Evolutionary conservation across 2,888 invertebrate genomes (phyloP).

Genomic region (Macaria liturata): DNA sequence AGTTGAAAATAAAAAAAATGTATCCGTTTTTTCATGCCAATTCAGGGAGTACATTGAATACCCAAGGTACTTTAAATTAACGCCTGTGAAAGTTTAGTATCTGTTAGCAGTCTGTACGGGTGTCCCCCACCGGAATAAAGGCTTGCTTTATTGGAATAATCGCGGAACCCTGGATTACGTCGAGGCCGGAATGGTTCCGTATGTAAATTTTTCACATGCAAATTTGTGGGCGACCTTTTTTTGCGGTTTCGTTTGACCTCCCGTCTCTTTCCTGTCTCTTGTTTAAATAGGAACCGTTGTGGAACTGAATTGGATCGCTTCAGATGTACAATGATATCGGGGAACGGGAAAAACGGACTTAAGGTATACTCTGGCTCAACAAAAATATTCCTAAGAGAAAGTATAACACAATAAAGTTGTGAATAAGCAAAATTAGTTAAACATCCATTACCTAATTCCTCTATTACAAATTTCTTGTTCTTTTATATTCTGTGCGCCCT

Average conservation of each 20-base stretch:
- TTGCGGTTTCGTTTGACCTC: constrained; percentile 32
- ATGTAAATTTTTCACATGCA: constrained; percentile 37
- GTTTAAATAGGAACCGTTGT: constrained; percentile 25
- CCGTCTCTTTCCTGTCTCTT: constrained; percentile 28
- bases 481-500: too few species aligned
- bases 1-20: too few species aligned
- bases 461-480: too few species aligned
- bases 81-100: not conserved
- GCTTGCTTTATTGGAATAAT: constrained; percentile 37
- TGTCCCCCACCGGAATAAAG: constrained; percentile 19
- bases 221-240: constrained; percentile 34
- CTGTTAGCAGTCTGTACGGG: not conserved
- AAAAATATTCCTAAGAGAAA: too few species aligned
- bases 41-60: too few species aligned
- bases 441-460: too few species aligned
- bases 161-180: constrained; percentile 32
- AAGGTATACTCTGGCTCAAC: too few species aligned
- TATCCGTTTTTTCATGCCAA: too few species aligned
- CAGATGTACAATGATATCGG: constrained; percentile 8
- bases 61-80: too few species aligned
- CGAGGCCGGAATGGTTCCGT: constrained; percentile 30
- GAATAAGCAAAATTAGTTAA: too few species aligned
- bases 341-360: too few species aligned
- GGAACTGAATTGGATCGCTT: constrained; percentile 12
- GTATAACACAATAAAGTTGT: too few species aligned